Evolutionary conservation across 2,797 vertebrate species (phyloP).

Genomic region (Sebastiscus tertius): DNA sequence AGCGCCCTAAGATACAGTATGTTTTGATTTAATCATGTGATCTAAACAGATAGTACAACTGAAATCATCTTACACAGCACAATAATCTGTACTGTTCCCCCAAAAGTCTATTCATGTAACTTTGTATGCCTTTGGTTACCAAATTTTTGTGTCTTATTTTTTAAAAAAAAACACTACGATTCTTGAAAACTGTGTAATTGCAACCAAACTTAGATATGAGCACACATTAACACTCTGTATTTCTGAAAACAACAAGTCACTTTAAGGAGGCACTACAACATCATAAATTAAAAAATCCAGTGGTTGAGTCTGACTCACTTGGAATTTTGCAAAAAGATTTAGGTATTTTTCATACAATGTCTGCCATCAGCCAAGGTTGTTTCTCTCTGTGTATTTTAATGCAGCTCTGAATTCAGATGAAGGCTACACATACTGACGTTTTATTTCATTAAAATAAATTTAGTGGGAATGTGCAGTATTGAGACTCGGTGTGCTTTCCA

Average conservation of each 20-base stretch:
- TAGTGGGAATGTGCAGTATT: not conserved
- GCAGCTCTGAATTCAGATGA: not conserved
- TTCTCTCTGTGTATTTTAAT: not conserved
- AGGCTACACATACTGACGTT: not conserved
- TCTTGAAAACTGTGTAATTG: not conserved
- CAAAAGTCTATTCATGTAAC: not conserved
- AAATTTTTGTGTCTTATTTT: not conserved
- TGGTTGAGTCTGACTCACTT: not conserved
- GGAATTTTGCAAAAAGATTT: not conserved
- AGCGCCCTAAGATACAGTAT: not conserved
- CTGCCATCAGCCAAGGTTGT: not conserved
- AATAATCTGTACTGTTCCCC: not conserved
- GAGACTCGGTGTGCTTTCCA: not conserved
- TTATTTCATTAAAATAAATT: not conserved
- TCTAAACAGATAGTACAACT: too few species aligned
- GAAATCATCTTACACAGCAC: too few species aligned
- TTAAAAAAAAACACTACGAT: not conserved
- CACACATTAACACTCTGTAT: too few species aligned
- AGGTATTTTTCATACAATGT: not conserved
- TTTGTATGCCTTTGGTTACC: not conserved
- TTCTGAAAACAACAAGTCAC: too few species aligned
- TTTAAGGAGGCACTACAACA: not conserved
- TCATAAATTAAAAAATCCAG: not conserved
- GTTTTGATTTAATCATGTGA: not conserved
- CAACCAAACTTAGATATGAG: not conserved